phyloP scores from a whole-genome alignment of 2,797 vertebrate genomes.

The Echeneis naucrates region DNA sequence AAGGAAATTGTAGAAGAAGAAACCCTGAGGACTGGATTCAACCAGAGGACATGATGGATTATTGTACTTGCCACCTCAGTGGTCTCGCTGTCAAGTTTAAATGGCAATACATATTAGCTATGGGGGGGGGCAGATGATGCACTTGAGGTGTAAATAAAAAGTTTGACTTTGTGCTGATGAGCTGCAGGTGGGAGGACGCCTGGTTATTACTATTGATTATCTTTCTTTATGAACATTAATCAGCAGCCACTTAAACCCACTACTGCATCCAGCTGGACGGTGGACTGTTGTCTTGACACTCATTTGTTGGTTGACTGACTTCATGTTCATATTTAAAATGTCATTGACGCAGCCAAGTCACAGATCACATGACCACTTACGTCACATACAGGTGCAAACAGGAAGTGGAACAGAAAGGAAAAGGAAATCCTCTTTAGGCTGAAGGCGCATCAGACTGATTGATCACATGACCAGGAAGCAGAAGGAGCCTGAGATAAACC shows the following conservation, averaged over 20 bases:
- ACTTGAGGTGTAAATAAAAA: slow-evolving; percentile 96
- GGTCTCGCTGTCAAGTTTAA: slow-evolving; percentile 97
- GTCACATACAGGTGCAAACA: no score
- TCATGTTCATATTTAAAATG: no score
- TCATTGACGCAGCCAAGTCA: no score
- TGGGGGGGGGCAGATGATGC: slow-evolving; percentile 82
- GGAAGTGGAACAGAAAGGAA: no score
- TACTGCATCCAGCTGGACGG: slow-evolving; percentile 39
- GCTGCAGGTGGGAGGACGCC: slow-evolving; percentile 61
- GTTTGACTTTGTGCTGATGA: slow-evolving; percentile 75
- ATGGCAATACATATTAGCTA: slow-evolving; percentile 95
- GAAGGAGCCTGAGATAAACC: no score
- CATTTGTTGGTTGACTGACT: no score
- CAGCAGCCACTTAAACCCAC: slow-evolving; percentile 54
- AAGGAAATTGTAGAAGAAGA: no score
- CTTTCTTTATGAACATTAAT: slow-evolving; percentile 54
- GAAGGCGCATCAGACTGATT: no score
- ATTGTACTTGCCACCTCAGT: slow-evolving; percentile 93
- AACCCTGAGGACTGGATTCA: slow-evolving; percentile 86
- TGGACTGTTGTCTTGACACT: no score
- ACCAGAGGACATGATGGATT: slow-evolving; percentile 97
- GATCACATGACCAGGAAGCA: no score
- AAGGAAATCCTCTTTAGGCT: no score
- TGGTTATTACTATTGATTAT: slow-evolving; percentile 51
- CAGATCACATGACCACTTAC: no score